phyloP scores from a whole-genome alignment of 2,888 invertebrate genomes.

The Gymnocheta viridis region DNA sequence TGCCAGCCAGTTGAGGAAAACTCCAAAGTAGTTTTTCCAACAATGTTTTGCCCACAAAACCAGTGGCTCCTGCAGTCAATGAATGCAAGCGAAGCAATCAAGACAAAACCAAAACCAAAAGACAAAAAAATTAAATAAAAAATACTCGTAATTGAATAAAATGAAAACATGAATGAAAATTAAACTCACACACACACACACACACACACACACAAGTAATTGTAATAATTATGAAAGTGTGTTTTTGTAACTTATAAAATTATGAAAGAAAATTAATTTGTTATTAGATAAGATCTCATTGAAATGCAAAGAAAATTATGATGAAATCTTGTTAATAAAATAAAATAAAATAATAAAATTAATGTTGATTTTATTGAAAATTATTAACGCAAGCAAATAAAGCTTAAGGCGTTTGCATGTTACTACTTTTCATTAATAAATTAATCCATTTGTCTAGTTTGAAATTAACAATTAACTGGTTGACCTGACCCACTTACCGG shows the following conservation, averaged over 20 bases:
- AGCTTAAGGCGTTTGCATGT: background rate
- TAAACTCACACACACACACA: too few species aligned
- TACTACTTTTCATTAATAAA: background rate
- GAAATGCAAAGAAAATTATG: background rate
- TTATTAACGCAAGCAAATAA: background rate
- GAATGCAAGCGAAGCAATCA: conserved; percentile 13
- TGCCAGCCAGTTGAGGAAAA: conserved; percentile 88
- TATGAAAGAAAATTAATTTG: conserved; percentile 25
- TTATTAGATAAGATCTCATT: conserved; percentile 48
- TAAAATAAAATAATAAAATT: too few species aligned
- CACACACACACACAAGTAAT: too few species aligned
- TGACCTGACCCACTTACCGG: conserved; percentile 73
- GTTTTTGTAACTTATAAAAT: background rate
- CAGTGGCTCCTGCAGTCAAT: conserved; percentile 86
- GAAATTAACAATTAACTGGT: background rate
- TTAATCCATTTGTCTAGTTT: background rate
- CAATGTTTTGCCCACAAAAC: conserved; percentile 97
- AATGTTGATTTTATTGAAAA: conserved; percentile 16
- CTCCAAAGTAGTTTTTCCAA: conserved; percentile 95
- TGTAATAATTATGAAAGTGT: conserved; percentile 81
- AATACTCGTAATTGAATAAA: background rate
- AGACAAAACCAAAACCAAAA: background rate
- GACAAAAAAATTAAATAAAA: background rate
- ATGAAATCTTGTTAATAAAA: conserved; percentile 34
- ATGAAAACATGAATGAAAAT: conserved; percentile 46